These are phyloP conservation scores for Hirtodrosophila histrioides DNA, from an alignment of 2,888 invertebrate species.

Conservation along the genomic window DNA sequence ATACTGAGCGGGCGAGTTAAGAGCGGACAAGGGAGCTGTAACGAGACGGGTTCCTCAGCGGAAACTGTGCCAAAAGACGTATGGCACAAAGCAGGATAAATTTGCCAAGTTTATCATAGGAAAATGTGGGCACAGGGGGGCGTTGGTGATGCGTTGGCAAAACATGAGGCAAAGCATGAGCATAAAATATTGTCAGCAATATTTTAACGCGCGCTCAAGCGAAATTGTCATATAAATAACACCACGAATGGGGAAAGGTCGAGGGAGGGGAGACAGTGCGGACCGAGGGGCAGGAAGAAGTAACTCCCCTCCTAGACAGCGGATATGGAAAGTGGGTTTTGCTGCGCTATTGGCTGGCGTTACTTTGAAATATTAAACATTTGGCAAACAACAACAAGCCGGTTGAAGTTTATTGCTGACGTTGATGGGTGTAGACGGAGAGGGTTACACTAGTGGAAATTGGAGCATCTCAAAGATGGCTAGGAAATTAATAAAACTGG, in stretches of 20 bases:
- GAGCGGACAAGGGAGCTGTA: neutral
- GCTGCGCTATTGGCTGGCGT: conserved; percentile 63
- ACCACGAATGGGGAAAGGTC: conserved; percentile 25
- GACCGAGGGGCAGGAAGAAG: neutral
- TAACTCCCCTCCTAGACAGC: conserved; percentile 3
- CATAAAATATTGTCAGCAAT: conserved; percentile 79
- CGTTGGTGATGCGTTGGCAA: conserved; percentile 64
- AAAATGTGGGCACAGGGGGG: conserved; percentile 11
- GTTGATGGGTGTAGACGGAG: conserved; percentile 26
- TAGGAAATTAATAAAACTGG: conserved; percentile 46
- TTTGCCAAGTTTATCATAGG: conserved; percentile 80
- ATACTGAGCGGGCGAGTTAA: conserved; percentile 43
- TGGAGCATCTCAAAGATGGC: conserved; percentile 58
- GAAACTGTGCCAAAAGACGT: conserved; percentile 78
- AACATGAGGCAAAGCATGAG: conserved; percentile 76
- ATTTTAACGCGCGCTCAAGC: conserved; percentile 79
- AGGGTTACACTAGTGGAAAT: conserved; percentile 44
- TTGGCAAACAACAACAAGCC: conserved; percentile 67
- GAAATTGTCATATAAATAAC: conserved; percentile 81
- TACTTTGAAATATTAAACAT: conserved; percentile 78
- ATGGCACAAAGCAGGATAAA: conserved; percentile 79
- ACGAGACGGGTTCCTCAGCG: conserved; percentile 27
- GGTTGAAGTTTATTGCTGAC: conserved; percentile 71
- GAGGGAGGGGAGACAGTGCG: too few relatives aligned
- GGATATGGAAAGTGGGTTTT: conserved; percentile 50